phyloP scores from a whole-genome alignment of 2,113 vertebrate genomes.

The Misgurnus mizolepis region DNA sequence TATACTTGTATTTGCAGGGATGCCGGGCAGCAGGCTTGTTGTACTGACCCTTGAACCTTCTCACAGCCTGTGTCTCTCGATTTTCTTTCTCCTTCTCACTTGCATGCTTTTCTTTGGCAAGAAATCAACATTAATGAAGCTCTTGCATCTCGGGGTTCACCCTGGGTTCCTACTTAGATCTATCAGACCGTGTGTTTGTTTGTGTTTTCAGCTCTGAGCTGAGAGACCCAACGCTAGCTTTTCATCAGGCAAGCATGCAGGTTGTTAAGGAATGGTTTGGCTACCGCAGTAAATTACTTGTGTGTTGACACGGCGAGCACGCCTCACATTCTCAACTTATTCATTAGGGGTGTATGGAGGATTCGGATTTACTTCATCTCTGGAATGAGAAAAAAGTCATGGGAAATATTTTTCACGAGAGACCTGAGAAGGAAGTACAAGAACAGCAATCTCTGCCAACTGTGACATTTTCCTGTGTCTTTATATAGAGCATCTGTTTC shows the following conservation, averaged over 20 bases:
- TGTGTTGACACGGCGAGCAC: constrained; percentile 27
- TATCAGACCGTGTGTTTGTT: constrained; percentile 19
- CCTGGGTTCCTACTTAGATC: constrained; percentile 6
- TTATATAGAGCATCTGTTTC: constrained; percentile 65
- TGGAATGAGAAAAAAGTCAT: constrained; percentile 63
- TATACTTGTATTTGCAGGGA: background rate
- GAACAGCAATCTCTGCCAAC: constrained; percentile 67
- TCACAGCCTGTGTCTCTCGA: background rate
- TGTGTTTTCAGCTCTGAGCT: constrained; percentile 22
- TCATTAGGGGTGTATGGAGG: constrained; percentile 55
- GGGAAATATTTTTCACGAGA: constrained; percentile 59
- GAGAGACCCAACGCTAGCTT: constrained; percentile 22
- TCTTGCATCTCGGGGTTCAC: constrained; percentile 59
- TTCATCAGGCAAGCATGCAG: constrained; percentile 33
- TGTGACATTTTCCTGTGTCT: constrained; percentile 71
- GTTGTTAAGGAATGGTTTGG: constrained; percentile 22
- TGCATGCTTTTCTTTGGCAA: constrained; percentile 68
- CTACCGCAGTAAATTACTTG: constrained; percentile 37
- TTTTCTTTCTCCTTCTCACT: constrained; percentile 4
- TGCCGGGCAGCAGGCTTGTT: constrained; percentile 25
- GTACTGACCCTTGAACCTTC: constrained; percentile 34
- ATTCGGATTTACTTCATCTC: constrained; percentile 50
- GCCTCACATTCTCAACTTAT: constrained; percentile 41
- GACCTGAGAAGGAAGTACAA: constrained; percentile 40
- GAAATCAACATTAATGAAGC: constrained; percentile 82